Percentiles rank a stretch among this genome's conserved stretches.
phyloP scores from a whole-genome alignment of 2,888 invertebrate genomes.

The Mimachlamys varia region DNA sequence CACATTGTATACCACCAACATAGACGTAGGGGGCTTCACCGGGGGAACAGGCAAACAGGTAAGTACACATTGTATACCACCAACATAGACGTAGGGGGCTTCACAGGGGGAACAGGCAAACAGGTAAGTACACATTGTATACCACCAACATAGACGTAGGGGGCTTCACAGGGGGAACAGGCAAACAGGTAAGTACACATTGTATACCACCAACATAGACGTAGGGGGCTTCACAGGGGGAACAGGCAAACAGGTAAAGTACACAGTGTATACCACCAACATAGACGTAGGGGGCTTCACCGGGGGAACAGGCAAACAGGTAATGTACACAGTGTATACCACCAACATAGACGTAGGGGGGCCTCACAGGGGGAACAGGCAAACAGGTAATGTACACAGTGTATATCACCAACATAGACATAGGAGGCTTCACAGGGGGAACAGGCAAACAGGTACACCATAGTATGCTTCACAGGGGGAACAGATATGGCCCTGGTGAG shows the following conservation, averaged over 20 bases:
- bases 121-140: constrained; percentile 51
- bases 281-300: too few relatives aligned
- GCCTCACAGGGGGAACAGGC: not conserved
- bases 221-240: constrained; percentile 41
- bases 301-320: too few relatives aligned
- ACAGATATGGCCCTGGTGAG: too few relatives aligned
- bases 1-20: constrained; percentile 44
- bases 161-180: constrained; percentile 49
- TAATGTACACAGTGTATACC: constrained; percentile 47
- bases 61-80: not conserved
- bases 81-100: constrained; percentile 18
- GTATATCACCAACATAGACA: not conserved
- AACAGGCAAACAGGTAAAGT: constrained; percentile 46
- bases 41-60: constrained; percentile 54
- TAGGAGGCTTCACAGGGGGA: too few relatives aligned
- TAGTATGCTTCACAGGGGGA: too few relatives aligned
- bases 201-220: constrained; percentile 50
- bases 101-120: constrained; percentile 45
- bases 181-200: constrained; percentile 52
- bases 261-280: constrained; percentile 15
- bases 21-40: constrained; percentile 53
- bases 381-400: not conserved
- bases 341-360: constrained; percentile 54
- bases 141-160: constrained; percentile 51
- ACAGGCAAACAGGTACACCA: too few relatives aligned